Base-by-base conservation (phyloP, 2,797 vertebrate genomes). In the Ambastaia sidthimunki region DNA sequence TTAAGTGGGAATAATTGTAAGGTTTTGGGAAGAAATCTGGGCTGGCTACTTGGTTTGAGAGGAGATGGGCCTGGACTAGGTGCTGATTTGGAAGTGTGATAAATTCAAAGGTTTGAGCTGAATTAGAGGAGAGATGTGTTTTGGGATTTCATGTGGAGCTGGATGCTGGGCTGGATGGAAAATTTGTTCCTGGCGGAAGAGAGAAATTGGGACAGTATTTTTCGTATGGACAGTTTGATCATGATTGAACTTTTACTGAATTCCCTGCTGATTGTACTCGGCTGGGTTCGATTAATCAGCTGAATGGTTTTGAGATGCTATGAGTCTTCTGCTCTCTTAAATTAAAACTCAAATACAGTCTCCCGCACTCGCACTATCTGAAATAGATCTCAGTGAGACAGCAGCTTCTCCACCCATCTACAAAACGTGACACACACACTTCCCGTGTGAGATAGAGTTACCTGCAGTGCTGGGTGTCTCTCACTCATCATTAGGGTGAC, bases 141-240 rank as follows among this genome's bases (percentile, higher is more conserved):
- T 66, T 18, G 31, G 48, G 23, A 34, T 65, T 41, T 34, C 18
- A 16, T 57, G 28, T 57, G 31, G 25, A 31, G 4, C n/a, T 25
- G 59, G 7, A 4, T 47, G 13, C 48, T 69, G 60, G 62, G 48
- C 6, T 37, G 21, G 34, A 70, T 13, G 44, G 41, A 1, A 21
- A 19, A 21, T 44, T 57, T 21, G 66, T 74, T 70, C 50, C 21
- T 52, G 66, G 25, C 10, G 50, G 18, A 50, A 23, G n/a, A 12
- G 21, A 59, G 47, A 71, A 23, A 16, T 76, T 50, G 71, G 69
- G 4, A 81, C 25, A 25, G 79, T 87, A 85, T 87, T 66, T 76
- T 85, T 82, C 71, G 80, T 66, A 85, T 74, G 70, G 74, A 52
- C 60, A 76, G 68, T 83, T 76, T 83, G 82, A 76, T 76, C 71